Base-by-base conservation (phyloP, 2,888 invertebrate species). In the Trachelus troglodyta region DNA sequence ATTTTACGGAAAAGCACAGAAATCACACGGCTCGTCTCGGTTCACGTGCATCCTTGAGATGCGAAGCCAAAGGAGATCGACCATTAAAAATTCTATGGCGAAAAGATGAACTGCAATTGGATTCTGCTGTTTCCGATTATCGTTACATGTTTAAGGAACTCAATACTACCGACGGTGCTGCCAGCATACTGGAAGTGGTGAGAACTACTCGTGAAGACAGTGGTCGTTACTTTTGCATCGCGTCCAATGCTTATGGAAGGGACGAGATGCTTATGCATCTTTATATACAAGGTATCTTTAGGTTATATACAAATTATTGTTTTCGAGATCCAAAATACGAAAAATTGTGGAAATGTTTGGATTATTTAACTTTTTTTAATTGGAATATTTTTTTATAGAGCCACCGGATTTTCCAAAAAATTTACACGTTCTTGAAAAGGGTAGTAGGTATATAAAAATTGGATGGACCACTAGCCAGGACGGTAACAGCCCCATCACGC, bases 381-480 rank as follows among this genome's bases (percentile, higher is more conserved):
- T 9, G 33, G 74, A 12, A 69, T 34, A 56, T 75, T 79, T 79
- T 75, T 69, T n/a, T 73, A 34, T 87, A 93, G 95, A 98, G 93
- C 96, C 96, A 71, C 98, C 98, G 1, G 98, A 98, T 91, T 95
- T 96, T 90, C 98, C 98, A 4, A 95, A 96, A 89, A 97, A 97
- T 89, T 95, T 98, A 83, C 94, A 96, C 85, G 95, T 97, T 76
- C 95, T 96, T 87, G 97, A 97, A 83, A 96, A 96, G 89, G 95
- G 96, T 86, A 97, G 97, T 79, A 94, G 97, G 80, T 95, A 96
- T 35, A 95, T 97, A 82, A 96, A 96, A 87, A 93, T 98, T 86
- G 96, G 97, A 1, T 98, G 98, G 98, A 96, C 96, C 40, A 96
- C 96, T 84, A 97, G 97, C 12, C 97, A 97, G 89, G 96, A 96